Conservation (phyloP, 2,113 vertebrate genomes). For the Merops nubicus region DNA sequence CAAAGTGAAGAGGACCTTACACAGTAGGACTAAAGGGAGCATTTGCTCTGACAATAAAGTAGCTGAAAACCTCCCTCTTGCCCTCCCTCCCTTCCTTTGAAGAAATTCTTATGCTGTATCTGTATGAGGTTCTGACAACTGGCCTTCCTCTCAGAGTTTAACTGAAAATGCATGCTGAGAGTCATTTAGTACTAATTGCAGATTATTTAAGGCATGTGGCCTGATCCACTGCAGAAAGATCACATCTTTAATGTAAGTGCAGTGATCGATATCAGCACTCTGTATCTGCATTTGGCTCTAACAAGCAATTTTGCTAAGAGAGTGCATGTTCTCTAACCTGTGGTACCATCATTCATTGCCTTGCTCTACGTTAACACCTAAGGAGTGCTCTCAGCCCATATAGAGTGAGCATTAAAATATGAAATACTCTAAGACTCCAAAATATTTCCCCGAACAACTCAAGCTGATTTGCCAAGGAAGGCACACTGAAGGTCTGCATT, state of each 20-base stretch:
- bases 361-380: background rate
- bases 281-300: background rate
- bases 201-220: background rate
- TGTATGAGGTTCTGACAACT: background rate
- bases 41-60: background rate
- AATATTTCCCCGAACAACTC: background rate
- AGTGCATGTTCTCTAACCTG: background rate
- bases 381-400: background rate
- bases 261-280: background rate
- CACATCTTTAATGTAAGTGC: background rate
- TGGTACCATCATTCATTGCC: background rate
- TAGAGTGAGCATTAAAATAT: background rate
- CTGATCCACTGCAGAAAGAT: background rate
- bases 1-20: background rate
- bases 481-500: background rate
- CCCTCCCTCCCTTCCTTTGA: background rate
- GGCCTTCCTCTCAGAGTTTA: background rate
- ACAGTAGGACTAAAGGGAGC: background rate
- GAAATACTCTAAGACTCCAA: background rate
- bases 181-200: background rate
- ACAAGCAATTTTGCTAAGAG: background rate
- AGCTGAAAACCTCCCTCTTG: background rate
- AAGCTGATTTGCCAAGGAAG: accelerated
- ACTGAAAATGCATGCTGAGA: background rate
- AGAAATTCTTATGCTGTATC: background rate